Evolutionary conservation across 2,113 vertebrate species (phyloP), one percentile per base, ranked within the genome.

Genomic region (Sigmodon hispidus): DNA sequence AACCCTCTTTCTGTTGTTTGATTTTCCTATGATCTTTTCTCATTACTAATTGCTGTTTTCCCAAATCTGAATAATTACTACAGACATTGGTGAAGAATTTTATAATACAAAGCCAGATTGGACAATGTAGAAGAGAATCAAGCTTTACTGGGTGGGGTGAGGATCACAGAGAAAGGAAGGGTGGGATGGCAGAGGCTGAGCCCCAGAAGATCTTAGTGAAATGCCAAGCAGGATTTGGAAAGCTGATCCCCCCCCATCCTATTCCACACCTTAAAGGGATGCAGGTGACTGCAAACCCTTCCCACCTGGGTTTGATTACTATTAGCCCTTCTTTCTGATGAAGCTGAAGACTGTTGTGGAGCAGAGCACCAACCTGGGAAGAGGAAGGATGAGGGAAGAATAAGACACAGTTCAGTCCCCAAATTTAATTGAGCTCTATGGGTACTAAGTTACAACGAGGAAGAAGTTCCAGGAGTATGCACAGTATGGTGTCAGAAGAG

Each of bases 11-110:
- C 5, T 19, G 80, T 75, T 3, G 11, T 48, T 90, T 87, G 36
- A 36, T 88, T 97, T 81, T 80, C 36, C 22, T 57, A 81, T 89
- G 48, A 76, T 76, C 17, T 84, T 96, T 75, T 22, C 61, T 85
- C 31, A 8, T 4, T 19, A 40, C 67, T 50, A 70, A 70, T 93
- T 84, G 26, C 16, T 57, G 5, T 52, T 92, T 93, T 70, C 40
- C 45, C 15, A 92, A 87, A 96, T 92, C 59, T 55, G 7, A 24
- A 81, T 77, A 8, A 72, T 87, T 63, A 67, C 29, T 36, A 15
- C 63, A 77, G 80, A 93, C 50, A 6, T 63, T n/a, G 61, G 2
- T 57, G n/a, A 57, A 65, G 72, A 94, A 86, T 17, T 91, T 16
- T 43, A 29, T 69, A 26, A 45, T 50, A 21, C 83, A 85, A 8